phyloP scores from a whole-genome alignment of 37 sponge, comb jelly and placozoan genomes.

The Crambe crambe region DNA sequence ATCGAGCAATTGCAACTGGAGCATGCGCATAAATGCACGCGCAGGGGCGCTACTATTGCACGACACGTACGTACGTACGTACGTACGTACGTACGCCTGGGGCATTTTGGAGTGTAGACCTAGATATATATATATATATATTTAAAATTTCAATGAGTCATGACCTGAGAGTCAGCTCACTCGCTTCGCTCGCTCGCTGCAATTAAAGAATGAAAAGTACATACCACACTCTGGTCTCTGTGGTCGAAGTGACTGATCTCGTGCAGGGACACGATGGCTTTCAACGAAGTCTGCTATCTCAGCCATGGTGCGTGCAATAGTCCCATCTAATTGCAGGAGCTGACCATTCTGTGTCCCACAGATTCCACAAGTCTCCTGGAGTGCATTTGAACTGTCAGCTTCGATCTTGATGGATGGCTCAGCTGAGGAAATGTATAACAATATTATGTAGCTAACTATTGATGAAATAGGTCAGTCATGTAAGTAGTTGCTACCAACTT shows the following conservation, averaged over 20 bases:
- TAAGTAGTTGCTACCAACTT: neutral
- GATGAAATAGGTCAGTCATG: neutral
- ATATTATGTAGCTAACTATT: no score
- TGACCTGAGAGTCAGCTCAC: no score
- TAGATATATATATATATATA: no score
- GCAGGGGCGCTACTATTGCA: no score
- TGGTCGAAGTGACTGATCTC: conserved; percentile 21
- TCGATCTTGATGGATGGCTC: neutral
- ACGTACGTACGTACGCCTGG: no score
- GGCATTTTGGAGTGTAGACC: no score
- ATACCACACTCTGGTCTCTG: conserved; percentile 64
- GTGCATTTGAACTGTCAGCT: neutral
- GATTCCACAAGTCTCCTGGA: conserved; percentile 37
- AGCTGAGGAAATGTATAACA: neutral
- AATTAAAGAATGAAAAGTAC: neutral
- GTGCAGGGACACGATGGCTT: conserved; percentile 29
- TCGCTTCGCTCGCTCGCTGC: no score
- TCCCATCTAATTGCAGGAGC: conserved; percentile 9
- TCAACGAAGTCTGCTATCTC: conserved; percentile 28
- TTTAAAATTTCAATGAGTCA: no score
- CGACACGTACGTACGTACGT: no score
- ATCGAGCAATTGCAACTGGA: no score
- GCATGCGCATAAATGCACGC: no score
- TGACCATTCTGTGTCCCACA: conserved; percentile 31
- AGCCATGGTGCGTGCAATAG: conserved; percentile 2